Conservation (phyloP, 2,888 invertebrate genomes). For the Andrena dorsata region DNA sequence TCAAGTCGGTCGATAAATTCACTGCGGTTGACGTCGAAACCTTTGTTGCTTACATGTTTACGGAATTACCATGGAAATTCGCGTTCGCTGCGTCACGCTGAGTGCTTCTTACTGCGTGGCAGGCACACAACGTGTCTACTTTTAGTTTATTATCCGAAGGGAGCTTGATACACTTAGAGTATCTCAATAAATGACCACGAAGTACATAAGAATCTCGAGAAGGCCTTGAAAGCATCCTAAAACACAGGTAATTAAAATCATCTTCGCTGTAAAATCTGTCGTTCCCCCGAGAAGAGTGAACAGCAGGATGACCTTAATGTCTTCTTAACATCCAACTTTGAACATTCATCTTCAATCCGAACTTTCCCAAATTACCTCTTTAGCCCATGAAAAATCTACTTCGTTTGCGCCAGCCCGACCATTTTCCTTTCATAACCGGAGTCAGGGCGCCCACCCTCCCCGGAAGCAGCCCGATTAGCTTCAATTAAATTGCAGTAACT, state of each 20-base stretch:
- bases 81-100: too few species aligned
- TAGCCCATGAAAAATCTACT: constrained; percentile 10
- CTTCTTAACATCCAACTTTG: constrained; percentile 6
- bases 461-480: neutral
- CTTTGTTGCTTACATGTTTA: constrained; percentile 22
- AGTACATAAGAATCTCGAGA: too few species aligned
- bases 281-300: neutral
- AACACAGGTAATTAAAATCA: neutral
- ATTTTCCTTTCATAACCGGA: constrained; percentile 17
- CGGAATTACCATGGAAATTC: constrained; percentile 12
- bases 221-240: neutral
- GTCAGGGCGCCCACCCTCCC: neutral
- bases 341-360: constrained; percentile 17
- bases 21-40: constrained; percentile 4
- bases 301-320: neutral
- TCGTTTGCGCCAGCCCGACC: neutral
- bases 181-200: too few species aligned
- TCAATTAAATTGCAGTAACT: constrained; percentile 14
- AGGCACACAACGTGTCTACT: too few species aligned
- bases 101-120: too few species aligned
- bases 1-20: constrained; percentile 40
- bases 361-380: constrained; percentile 21
- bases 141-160: too few species aligned
- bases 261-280: neutral
- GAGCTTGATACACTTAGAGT: too few species aligned